These are phyloP conservation scores for Troglohyphantes excavatus DNA, from an alignment of 2,888 invertebrate species.

Conservation along the genomic window DNA sequence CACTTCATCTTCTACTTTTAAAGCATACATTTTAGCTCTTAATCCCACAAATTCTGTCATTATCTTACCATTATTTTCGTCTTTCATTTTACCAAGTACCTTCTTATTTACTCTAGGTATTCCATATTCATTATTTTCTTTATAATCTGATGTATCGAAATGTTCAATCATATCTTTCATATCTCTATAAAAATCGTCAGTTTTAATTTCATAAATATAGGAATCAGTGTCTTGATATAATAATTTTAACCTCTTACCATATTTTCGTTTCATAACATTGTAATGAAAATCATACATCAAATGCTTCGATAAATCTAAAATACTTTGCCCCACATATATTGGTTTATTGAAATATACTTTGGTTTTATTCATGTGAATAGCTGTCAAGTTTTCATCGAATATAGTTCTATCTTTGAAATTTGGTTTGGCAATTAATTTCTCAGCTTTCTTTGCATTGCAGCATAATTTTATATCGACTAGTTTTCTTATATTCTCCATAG, in stretches of 20 bases:
- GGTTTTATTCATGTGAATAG: conserved; percentile 79
- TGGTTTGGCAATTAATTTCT: conserved; percentile 55
- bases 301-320: background rate
- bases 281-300: conserved; percentile 26
- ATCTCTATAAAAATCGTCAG: conserved; percentile 80
- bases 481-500: conserved; percentile 81
- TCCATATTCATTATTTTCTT: conserved; percentile 79
- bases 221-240: conserved; percentile 77
- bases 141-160: conserved; percentile 81
- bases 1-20: background rate
- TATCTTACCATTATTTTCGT: conserved; percentile 80
- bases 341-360: conserved; percentile 72
- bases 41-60: conserved; percentile 81
- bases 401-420: conserved; percentile 30
- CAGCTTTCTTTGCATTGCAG: conserved; percentile 3
- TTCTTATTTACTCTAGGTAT: conserved; percentile 81
- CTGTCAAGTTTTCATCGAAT: background rate
- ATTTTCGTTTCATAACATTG: conserved; percentile 2
- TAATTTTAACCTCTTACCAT: conserved; percentile 56
- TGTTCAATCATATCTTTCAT: conserved; percentile 60
- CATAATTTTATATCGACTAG: conserved; percentile 80
- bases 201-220: conserved; percentile 49
- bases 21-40: conserved; percentile 61
- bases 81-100: conserved; percentile 81
- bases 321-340: background rate